Evolutionary conservation across 1,140 invertebrate species (phyloP), one percentile per base, ranked within the genome.

Genomic region (Contarinia nasturtii): DNA sequence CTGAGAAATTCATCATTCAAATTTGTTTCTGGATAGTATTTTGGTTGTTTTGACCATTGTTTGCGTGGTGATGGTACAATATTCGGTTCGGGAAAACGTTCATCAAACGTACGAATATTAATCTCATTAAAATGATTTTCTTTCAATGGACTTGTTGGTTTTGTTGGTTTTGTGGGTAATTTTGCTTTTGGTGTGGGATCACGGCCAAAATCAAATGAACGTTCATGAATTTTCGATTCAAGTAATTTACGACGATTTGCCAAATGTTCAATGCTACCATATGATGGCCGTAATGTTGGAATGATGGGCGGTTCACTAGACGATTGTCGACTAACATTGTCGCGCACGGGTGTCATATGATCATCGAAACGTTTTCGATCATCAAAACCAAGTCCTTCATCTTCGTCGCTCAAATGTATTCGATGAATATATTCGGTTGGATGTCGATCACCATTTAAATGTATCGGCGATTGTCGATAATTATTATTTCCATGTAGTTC

Each of bases 321-420:
- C 0, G 45, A 49, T 36, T 37, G 52, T n/a, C 22, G 11, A 10
- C 27, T 27, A 10, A 27, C 10, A 27, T 27, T 44, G 8, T 22
- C 19, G 42, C 5, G 4, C 4, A 10, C 19, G 17, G 27, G 27
- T 55, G 49, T 37, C 12, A 53, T 64, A 36, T 63, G 58, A 33
- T 64, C 60, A 21, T 58, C 57, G 46, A 56, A 61, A 58, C 45
- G 34, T 52, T 59, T 61, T 61, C 54, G 53, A 14, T 72, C 72
- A 54, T 81, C 79, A 22, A 78, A 72, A 8, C 79, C 80, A 1
- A 83, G 57, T 0, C 80, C 80, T 58, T 84, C 80, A 53, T 83
- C 80, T 59, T 81, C 81, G 58, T 84, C 80, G 47, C 61, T 63
- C 27, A 27, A 27, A 10, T 27, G 27, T 27, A 27, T 27, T 3